Evolutionary conservation across 2,113 vertebrate genomes (phyloP), one percentile per base, ranked within the genome.

Genomic region (Apus apus): DNA sequence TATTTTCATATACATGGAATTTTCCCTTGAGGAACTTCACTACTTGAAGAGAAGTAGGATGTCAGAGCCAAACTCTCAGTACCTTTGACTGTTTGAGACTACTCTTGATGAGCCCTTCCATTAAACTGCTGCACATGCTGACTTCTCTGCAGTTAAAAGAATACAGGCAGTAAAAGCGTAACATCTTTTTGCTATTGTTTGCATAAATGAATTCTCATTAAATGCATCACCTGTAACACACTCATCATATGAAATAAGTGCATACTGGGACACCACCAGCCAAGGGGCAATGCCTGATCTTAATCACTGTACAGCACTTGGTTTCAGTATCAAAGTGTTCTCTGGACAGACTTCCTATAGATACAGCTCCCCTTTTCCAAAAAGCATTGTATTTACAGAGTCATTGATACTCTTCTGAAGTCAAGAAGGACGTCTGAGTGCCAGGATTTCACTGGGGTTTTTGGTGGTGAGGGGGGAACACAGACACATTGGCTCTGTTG

Each of bases 51-150:
- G 81, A 87, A 45, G 21, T 29, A 85, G 36, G 66, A 71, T 23
- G 38, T 68, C 38, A 51, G 54, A 64, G 53, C 18, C 81, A 71
- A 80, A 54, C 29, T 68, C 53, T 20, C 17, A 19, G 48, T 36
- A 30, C 15, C 17, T 74, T 60, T 71, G 43, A 46, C 58, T 43
- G 36, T 34, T 32, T 45, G 27, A 29, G 68, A 34, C n/a, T 66
- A 9, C 66, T 71, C 40, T 45, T 77, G 60, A 67, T 10, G n/a
- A 73, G 43, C 6, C 13, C 16, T 20, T 70, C 56, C 53, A 29
- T 4, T 29, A 75, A 91, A 54, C 18, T 26, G 48, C 18, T 1
- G 2, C 71, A 40, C 0, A 2, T 29, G 57, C 36, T 0, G 5
- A 84, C 40, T 51, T 66, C 50, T 51, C 16, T 2, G 5, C 29